Percentiles rank a stretch among this genome's conserved stretches.
These are phyloP conservation scores for Forbesichthys papilliferus DNA, from an alignment of 2,113 vertebrate genomes.

Conservation along the genomic window DNA sequence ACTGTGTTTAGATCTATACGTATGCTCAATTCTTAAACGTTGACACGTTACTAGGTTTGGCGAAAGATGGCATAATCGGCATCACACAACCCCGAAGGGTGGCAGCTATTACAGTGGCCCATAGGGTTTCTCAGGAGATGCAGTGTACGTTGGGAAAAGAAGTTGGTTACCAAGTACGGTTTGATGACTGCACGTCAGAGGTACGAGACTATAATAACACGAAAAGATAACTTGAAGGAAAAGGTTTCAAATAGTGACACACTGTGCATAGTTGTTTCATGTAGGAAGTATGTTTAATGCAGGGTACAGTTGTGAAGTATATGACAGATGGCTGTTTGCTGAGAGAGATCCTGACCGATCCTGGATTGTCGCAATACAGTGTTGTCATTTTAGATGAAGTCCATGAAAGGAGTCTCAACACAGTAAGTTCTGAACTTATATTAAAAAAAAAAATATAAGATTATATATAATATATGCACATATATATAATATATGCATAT, in stretches of 20 bases:
- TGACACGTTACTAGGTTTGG: conserved; percentile 75
- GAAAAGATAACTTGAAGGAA: rapidly evolving
- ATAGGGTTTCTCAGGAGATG: conserved; percentile 93
- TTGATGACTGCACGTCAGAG: conserved; percentile 90
- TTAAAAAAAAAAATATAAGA: no score
- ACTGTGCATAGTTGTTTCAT: not conserved
- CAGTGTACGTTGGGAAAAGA: conserved; percentile 78
- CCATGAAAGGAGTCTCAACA: conserved; percentile 95
- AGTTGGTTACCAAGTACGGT: conserved; percentile 96
- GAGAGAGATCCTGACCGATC: conserved; percentile 88
- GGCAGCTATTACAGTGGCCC: conserved; percentile 92
- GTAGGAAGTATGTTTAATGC: conserved; percentile 25
- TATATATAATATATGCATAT: no score
- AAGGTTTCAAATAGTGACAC: not conserved
- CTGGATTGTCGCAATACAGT: conserved; percentile 86
- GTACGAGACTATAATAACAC: conserved; percentile 63
- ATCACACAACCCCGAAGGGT: conserved; percentile 93
- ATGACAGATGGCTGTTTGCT: conserved; percentile 96
- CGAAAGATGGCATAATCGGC: conserved; percentile 81
- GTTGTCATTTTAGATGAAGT: conserved; percentile 93
- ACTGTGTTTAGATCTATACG: not conserved
- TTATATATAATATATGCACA: no score
- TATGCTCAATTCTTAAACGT: not conserved
- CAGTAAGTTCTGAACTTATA: conserved; percentile 75
- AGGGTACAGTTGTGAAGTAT: conserved; percentile 92